A percentile compares a stretch with the other conserved stretches of the same genome.
Conservation (phyloP, 2,797 vertebrate genomes). For the Argyrosomus regius region DNA sequence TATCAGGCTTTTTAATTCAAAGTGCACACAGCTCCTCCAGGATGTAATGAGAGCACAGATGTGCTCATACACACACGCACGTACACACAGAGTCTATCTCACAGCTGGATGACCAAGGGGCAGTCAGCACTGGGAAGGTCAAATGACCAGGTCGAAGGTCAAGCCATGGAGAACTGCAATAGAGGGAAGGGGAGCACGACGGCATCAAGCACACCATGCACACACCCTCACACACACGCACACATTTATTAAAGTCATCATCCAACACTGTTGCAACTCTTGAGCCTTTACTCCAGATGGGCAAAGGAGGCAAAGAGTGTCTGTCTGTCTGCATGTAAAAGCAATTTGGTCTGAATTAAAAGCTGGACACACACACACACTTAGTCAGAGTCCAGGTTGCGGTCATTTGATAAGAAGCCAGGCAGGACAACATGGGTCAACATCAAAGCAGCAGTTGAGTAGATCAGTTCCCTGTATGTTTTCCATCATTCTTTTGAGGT, state of each 20-base stretch:
- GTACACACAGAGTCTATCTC: slow-evolving; percentile 52
- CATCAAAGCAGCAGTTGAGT: slow-evolving; percentile 39
- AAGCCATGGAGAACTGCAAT: slow-evolving; percentile 59
- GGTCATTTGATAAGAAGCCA: slow-evolving; percentile 47
- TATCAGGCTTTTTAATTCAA: slow-evolving; percentile 32
- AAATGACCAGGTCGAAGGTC: slow-evolving; percentile 73
- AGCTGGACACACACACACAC: slow-evolving; percentile 4
- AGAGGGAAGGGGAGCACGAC: slow-evolving; percentile 49
- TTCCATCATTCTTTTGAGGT: not conserved
- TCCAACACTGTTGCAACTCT: slow-evolving; percentile 43
- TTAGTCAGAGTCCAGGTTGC: not conserved
- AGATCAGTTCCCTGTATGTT: not conserved
- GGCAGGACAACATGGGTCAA: slow-evolving; percentile 21
- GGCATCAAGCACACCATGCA: slow-evolving; percentile 27
- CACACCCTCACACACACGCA: slow-evolving; percentile 17
- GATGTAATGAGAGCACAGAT: slow-evolving; percentile 52
- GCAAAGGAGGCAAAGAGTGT: slow-evolving; percentile 26
- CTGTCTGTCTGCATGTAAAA: slow-evolving; percentile 30
- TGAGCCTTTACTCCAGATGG: slow-evolving; percentile 61
- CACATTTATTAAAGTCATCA: slow-evolving; percentile 42
- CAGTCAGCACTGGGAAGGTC: slow-evolving; percentile 63
- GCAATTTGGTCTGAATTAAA: slow-evolving; percentile 17
- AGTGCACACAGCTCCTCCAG: slow-evolving; percentile 28
- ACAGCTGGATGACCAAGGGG: slow-evolving; percentile 75
- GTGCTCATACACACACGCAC: slow-evolving; percentile 32